phyloP scores from a whole-genome alignment of 1,140 invertebrate species.

The Danaus plexippus region DNA sequence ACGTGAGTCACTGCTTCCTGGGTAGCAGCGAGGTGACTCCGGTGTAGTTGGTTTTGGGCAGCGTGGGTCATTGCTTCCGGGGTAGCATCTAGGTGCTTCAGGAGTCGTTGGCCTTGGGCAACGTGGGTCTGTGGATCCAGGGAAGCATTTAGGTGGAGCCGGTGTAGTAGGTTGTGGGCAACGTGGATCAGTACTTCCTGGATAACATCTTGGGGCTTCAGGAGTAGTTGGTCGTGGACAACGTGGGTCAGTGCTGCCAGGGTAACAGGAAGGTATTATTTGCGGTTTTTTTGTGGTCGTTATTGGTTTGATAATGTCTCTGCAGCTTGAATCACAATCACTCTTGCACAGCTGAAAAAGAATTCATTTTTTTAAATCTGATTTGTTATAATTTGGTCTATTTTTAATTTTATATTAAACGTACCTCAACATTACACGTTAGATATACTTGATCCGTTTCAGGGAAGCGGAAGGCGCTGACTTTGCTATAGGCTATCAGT shows the following conservation, averaged over 20 bases:
- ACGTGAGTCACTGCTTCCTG: slow-evolving; percentile 54
- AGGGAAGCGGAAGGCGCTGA: slow-evolving; percentile 82
- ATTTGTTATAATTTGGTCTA: neutral
- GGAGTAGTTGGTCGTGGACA: slow-evolving; percentile 27
- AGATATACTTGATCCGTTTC: slow-evolving; percentile 80
- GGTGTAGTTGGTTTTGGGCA: slow-evolving; percentile 31
- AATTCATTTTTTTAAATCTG: slow-evolving; percentile 8
- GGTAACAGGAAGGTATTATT: slow-evolving; percentile 50
- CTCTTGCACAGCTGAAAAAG: slow-evolving; percentile 58
- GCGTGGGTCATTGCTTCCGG: slow-evolving; percentile 43
- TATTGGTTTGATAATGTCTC: slow-evolving; percentile 40
- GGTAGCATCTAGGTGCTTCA: slow-evolving; percentile 38
- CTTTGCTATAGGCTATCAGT: slow-evolving; percentile 77
- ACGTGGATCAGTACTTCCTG: slow-evolving; percentile 46
- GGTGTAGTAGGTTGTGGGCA: slow-evolving; percentile 45
- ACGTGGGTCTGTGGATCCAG: slow-evolving; percentile 42
- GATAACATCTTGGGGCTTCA: slow-evolving; percentile 38
- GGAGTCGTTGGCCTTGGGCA: slow-evolving; percentile 36
- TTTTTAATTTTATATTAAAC: slow-evolving; percentile 1
- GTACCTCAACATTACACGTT: slow-evolving; percentile 82
- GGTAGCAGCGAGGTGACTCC: slow-evolving; percentile 37
- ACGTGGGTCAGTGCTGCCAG: slow-evolving; percentile 58
- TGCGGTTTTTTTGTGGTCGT: slow-evolving; percentile 36
- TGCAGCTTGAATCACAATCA: slow-evolving; percentile 53
- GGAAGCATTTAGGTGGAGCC: slow-evolving; percentile 12